Evolutionary conservation across 1,140 invertebrate species (phyloP).

Genomic region (Bicyclus anynana): DNA sequence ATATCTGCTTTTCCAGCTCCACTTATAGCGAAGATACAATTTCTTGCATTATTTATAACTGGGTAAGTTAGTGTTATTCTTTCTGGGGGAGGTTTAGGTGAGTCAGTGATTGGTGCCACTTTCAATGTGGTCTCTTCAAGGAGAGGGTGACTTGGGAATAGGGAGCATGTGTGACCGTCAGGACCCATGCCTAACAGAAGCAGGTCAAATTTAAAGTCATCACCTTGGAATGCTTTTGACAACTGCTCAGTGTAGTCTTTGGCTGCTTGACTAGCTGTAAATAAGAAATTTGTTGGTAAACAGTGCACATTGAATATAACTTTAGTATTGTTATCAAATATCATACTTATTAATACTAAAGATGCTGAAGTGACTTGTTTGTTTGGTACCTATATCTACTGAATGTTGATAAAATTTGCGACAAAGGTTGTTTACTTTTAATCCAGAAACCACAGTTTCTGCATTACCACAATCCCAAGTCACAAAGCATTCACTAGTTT

Average conservation of each 20-base stretch:
- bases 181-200: constrained; percentile 97
- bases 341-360: no score
- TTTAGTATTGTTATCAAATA: no score
- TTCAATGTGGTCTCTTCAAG: constrained; percentile 83
- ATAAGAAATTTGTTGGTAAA: constrained; percentile 20
- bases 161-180: constrained; percentile 98
- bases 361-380: no score
- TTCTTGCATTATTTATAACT: constrained; percentile 92
- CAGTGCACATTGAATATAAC: no score
- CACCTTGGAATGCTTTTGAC: constrained; percentile 79
- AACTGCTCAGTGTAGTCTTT: constrained; percentile 87
- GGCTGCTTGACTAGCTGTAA: constrained; percentile 88
- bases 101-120: constrained; percentile 92
- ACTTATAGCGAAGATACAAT: constrained; percentile 89
- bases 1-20: constrained; percentile 93
- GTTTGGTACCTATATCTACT: no score
- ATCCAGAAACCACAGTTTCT: no score
- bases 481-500: no score
- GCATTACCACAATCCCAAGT: no score
- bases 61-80: constrained; percentile 96
- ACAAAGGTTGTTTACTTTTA: no score
- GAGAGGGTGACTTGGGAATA: constrained; percentile 93
- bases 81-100: constrained; percentile 95
- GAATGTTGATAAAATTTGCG: no score
- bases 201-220: constrained; percentile 88